A percentile compares a stretch with the other conserved stretches of the same genome.
These are phyloP conservation scores for Eudyptes chrysolophus DNA, from an alignment of 2,113 vertebrate genomes.

Conservation along the genomic window DNA sequence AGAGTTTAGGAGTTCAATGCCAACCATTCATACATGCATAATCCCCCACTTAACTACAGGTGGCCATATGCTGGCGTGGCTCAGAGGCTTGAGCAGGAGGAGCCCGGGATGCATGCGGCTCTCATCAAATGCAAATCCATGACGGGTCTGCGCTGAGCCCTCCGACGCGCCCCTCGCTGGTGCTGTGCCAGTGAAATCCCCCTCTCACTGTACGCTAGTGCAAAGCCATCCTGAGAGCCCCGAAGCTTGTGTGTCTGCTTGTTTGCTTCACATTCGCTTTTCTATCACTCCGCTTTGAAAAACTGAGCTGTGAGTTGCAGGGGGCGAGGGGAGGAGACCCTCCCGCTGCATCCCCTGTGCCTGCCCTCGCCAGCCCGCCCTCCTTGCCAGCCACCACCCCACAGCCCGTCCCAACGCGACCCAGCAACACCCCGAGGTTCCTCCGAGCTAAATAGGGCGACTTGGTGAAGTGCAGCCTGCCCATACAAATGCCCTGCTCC, in stretches of 20 bases:
- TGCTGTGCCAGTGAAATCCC: not conserved
- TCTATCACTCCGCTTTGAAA: not conserved
- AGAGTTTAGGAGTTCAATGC: not conserved
- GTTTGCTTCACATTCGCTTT: not conserved
- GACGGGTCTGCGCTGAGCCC: not conserved
- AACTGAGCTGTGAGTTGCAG: not conserved
- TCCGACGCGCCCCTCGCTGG: fast-evolving
- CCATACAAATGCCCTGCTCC: not conserved
- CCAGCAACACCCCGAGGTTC: not conserved
- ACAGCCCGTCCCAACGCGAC: not conserved
- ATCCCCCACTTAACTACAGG: not conserved
- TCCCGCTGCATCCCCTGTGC: not conserved
- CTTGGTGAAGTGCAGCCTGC: not conserved
- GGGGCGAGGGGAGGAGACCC: not conserved
- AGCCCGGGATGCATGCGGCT: not conserved
- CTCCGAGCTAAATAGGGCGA: not conserved
- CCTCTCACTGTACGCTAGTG: not conserved
- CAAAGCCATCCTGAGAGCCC: not conserved
- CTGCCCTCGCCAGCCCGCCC: not conserved
- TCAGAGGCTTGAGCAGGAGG: not conserved
- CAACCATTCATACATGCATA: not conserved
- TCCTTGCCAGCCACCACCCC: not conserved
- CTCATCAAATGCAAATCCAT: not conserved
- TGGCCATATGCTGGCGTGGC: fast-evolving
- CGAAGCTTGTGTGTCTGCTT: not conserved